Conservation (phyloP, 2,113 vertebrate species). For the Manacus vitellinus region DNA sequence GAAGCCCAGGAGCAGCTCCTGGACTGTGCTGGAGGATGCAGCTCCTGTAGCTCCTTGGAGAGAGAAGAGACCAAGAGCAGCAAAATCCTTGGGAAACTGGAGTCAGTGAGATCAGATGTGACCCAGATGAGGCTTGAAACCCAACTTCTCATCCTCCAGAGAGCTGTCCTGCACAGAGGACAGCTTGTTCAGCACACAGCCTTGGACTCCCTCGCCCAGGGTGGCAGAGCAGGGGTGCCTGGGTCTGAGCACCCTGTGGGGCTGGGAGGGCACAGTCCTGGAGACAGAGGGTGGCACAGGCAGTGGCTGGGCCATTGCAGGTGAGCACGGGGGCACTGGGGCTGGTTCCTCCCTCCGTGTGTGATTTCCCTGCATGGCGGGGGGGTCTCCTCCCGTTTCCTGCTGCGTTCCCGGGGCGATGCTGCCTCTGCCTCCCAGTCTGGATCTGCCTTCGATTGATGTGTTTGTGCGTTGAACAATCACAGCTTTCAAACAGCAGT, state of each 20-base stretch:
- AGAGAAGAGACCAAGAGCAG: not conserved
- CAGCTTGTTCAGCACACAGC: rapidly evolving
- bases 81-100: not conserved
- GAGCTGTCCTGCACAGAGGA: rapidly evolving
- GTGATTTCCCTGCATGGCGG: rapidly evolving
- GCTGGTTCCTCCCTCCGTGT: rapidly evolving
- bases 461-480: conserved; percentile 56
- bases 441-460: conserved; percentile 28
- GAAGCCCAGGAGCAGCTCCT: not conserved
- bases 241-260: not conserved
- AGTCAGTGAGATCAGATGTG: not conserved
- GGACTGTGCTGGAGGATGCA: not conserved
- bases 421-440: not conserved
- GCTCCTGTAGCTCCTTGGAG: not conserved
- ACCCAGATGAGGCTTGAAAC: not conserved
- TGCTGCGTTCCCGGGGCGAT: not conserved
- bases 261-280: not conserved
- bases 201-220: not conserved
- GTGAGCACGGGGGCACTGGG: rapidly evolving
- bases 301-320: not conserved
- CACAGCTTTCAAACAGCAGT: conserved; percentile 62
- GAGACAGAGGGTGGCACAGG: not conserved
- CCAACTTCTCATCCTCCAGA: not conserved
- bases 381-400: not conserved
- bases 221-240: not conserved